A percentile compares a stretch with the other conserved stretches of the same genome.
Evolutionary conservation across 2,797 vertebrate genomes (phyloP).

Genomic region (Naso thynnoides): DNA sequence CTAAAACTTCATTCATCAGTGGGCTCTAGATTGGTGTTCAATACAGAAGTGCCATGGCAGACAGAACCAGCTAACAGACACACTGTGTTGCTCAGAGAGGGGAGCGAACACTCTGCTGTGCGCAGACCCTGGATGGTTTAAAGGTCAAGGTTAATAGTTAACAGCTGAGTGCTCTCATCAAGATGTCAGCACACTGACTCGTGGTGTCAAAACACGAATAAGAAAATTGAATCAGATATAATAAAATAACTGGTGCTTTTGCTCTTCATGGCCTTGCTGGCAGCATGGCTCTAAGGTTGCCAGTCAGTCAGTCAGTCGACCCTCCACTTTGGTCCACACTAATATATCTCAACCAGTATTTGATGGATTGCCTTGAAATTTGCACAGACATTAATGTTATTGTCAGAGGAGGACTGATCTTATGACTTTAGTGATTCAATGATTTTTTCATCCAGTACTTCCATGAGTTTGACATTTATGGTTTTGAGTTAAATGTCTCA

Average conservation of each 20-base stretch:
- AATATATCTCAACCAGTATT: not conserved
- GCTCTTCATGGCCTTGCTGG: not conserved
- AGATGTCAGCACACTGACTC: constrained; percentile 49
- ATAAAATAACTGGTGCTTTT: constrained; percentile 28
- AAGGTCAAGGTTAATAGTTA: constrained; percentile 71
- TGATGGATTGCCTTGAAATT: not conserved
- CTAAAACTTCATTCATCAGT: constrained; percentile 79
- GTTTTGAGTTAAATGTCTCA: not conserved
- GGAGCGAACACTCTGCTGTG: constrained; percentile 15
- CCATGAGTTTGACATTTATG: not conserved
- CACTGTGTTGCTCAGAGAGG: constrained; percentile 11
- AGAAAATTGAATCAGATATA: constrained; percentile 30
- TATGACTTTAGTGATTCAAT: not conserved
- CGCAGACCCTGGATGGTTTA: constrained; percentile 20
- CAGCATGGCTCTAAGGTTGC: not conserved
- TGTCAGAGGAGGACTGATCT: not conserved
- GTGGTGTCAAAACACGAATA: constrained; percentile 42
- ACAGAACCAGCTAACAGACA: constrained; percentile 39
- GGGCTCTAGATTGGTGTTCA: constrained; percentile 72
- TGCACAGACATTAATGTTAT: not conserved
- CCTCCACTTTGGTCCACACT: too few relatives aligned
- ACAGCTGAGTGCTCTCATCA: constrained; percentile 51
- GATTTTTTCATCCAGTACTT: not conserved
- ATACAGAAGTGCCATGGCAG: constrained; percentile 49
- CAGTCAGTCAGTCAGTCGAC: not conserved